Base-by-base conservation (phyloP, 2,113 vertebrate genomes). In the Sturnus vulgaris region DNA sequence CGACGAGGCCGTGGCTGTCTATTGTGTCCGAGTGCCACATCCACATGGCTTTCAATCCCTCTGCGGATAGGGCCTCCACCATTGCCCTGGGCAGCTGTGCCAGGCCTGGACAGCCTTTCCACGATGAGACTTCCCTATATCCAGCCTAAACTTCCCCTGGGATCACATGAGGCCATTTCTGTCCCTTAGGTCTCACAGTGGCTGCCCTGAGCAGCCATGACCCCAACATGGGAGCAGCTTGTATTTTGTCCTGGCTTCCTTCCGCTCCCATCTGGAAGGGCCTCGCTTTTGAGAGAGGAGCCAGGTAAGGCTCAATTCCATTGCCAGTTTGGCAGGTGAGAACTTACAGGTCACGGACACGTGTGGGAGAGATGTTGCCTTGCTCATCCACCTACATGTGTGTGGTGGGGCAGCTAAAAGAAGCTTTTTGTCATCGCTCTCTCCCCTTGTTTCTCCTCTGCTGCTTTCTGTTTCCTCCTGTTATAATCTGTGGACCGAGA, bases 201-300 rank as follows among this genome's bases (percentile, higher is more conserved):
- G 97, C 97, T 50, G 98, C 99, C 14, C 98, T 99, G n/a, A 99
- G 99, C 93, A 99, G 99, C 97, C 99, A 98, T 2, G 98, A 99
- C 96, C 91, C 98, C 44, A 98, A 97, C 80, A 94, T 99, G 97
- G 97, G 99, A 84, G 99, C 99, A 0, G 98, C 98, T 39, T 98
- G 0, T 99, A 99, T 55, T 97, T 98, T 2, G 97, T 99, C 42
- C 97, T 99, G 69, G 98, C 97, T 46, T 98, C 98, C 66, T 99
- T 98, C 96, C 98, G 98, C 93, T 98, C 98, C 7, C 99, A 99
- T 23, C 95, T 99, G 92, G 99, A 99, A 86, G 98, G 97, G 4
- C 98, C 98, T 28, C 98, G 97, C 15, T 98, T 99, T 93, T 97
- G 97, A 88, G 99, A 99, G 93, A 99, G 98, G 97, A 97, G 88